A percentile compares a stretch with the other conserved stretches of the same genome.
Conservation (phyloP, 2,797 vertebrate genomes). For the Pangasius mekongensis region DNA sequence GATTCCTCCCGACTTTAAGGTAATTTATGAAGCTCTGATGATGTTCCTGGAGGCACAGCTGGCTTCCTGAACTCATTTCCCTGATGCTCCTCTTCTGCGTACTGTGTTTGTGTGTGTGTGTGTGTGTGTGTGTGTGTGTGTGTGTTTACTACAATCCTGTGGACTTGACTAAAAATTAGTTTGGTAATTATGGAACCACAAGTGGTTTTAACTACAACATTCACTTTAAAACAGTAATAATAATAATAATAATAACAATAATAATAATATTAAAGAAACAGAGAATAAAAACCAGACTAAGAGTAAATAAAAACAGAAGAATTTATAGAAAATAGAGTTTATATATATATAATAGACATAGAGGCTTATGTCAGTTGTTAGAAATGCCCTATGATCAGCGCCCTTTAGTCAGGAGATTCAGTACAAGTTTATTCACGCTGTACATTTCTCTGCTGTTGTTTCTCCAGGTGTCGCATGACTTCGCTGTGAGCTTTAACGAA, state of each 20-base stretch:
- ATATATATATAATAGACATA: too few species aligned
- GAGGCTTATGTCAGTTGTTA: too few species aligned
- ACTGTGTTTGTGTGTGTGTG: conserved; percentile 8
- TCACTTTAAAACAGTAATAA: not conserved
- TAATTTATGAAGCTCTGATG: conserved; percentile 58
- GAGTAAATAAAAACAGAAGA: not conserved
- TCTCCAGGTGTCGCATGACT: conserved; percentile 84
- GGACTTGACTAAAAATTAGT: not conserved
- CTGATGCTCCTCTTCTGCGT: not conserved
- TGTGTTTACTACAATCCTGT: not conserved
- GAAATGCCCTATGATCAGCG: too few species aligned
- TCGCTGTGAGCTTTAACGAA: conserved; percentile 86
- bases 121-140: conserved; percentile 7
- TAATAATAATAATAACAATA: not conserved
- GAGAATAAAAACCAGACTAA: not conserved
- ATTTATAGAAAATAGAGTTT: not conserved
- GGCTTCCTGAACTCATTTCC: not conserved
- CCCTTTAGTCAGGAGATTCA: not conserved
- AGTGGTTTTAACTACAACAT: not conserved
- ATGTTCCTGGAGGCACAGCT: not conserved
- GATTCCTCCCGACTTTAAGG: conserved; percentile 86
- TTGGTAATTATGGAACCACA: not conserved
- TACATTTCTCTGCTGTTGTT: not conserved
- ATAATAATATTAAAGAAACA: not conserved
- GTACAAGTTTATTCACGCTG: not conserved